These are phyloP conservation scores for Hypothenemus hampei DNA, from an alignment of 1,140 invertebrate species.

Conservation along the genomic window DNA sequence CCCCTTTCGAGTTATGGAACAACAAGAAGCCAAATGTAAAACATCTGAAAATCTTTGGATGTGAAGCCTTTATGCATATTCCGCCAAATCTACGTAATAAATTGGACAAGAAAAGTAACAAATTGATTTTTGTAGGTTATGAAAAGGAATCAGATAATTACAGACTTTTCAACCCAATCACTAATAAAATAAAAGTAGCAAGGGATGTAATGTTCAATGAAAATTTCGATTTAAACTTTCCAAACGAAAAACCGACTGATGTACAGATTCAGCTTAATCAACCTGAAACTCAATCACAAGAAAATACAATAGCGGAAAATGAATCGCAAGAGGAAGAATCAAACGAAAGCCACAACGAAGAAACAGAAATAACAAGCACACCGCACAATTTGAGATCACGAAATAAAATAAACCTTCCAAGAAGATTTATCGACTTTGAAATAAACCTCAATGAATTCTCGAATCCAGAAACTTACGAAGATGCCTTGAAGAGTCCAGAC, in stretches of 20 bases:
- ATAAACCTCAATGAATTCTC: not conserved
- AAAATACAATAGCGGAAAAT: not conserved
- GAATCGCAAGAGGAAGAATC: not conserved
- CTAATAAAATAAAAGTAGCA: slow-evolving; percentile 1
- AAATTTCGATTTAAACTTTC: too few species aligned
- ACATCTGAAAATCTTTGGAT: not conserved
- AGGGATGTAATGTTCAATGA: slow-evolving; percentile 18
- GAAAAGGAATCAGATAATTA: slow-evolving; percentile 20
- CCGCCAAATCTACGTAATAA: slow-evolving; percentile 27
- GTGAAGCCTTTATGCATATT: slow-evolving; percentile 29
- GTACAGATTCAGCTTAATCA: too few species aligned
- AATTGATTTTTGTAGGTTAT: slow-evolving; percentile 27
- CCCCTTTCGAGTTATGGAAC: slow-evolving; percentile 17
- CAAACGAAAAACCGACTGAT: too few species aligned
- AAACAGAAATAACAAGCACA: too few species aligned
- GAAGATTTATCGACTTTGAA: slow-evolving; percentile 3
- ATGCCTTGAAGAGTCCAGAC: slow-evolving; percentile 14
- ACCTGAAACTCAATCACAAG: not conserved
- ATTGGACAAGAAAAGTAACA: slow-evolving; percentile 25
- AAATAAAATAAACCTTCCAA: too few species aligned
- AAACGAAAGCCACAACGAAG: not conserved
- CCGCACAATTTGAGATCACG: too few species aligned
- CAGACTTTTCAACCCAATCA: slow-evolving; percentile 3
- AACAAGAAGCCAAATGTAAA: slow-evolving; percentile 21
- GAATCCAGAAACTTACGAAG: slow-evolving; percentile 19